Conservation (phyloP, 2,113 vertebrate genomes). For the Melanerpes aurifrons region DNA sequence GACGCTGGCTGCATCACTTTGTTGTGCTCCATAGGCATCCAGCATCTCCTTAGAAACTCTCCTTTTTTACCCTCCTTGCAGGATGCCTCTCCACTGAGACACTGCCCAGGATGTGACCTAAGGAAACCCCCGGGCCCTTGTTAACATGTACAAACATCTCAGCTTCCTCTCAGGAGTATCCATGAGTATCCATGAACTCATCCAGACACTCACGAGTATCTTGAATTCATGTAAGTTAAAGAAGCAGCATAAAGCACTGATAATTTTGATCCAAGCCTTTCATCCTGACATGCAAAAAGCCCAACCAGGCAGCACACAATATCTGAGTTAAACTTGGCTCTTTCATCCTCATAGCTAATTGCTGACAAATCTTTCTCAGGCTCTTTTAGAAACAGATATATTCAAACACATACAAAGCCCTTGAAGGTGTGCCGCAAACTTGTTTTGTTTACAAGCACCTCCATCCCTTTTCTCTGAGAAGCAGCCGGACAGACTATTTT, state of each 20-base stretch:
- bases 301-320: fast-evolving
- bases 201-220: too few relatives aligned
- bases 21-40: not conserved
- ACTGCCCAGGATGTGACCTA: not conserved
- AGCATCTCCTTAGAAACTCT: fast-evolving
- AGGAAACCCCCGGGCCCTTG: too few relatives aligned
- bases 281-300: not conserved
- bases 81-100: not conserved
- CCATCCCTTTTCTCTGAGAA: not conserved
- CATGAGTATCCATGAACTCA: not conserved
- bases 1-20: not conserved
- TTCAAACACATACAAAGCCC: not conserved
- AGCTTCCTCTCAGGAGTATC: not conserved
- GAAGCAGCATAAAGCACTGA: not conserved
- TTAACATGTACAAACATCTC: not conserved
- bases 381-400: not conserved
- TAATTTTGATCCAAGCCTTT: not conserved
- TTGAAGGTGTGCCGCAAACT: not conserved
- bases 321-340: not conserved
- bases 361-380: not conserved
- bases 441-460: not conserved
- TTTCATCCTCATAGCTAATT: not conserved
- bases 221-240: not conserved
- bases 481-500: not conserved
- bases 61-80: not conserved